phyloP scores from a whole-genome alignment of 2,888 invertebrate species.

The Rhabditoides inermis region DNA sequence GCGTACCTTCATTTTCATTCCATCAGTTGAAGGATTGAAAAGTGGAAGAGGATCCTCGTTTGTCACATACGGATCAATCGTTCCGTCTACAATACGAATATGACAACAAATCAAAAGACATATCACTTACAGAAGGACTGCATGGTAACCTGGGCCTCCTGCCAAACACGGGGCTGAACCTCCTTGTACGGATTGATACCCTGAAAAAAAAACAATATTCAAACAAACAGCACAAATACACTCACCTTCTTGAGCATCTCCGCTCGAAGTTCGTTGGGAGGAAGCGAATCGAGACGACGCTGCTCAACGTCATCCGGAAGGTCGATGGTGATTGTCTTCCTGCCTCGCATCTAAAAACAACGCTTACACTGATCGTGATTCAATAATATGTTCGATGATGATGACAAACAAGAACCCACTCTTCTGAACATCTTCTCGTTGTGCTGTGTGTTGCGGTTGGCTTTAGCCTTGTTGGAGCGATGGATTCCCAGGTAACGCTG shows the following conservation, averaged over 20 bases:
- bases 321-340: constrained; percentile 41
- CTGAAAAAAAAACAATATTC: background rate
- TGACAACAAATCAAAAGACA: background rate
- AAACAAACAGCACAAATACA: background rate
- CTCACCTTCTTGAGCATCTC: constrained; percentile 35
- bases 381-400: background rate
- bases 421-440: constrained; percentile 44
- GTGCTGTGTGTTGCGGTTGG: constrained; percentile 48
- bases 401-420: constrained; percentile 15
- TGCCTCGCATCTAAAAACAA: constrained; percentile 39
- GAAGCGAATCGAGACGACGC: constrained; percentile 22
- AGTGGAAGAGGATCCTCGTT: constrained; percentile 11
- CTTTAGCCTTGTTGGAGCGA: constrained; percentile 38
- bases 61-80: constrained; percentile 5
- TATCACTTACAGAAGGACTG: constrained; percentile 40
- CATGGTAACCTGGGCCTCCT: constrained; percentile 41
- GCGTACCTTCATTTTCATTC: no score
- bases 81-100: background rate
- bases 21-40: no score
- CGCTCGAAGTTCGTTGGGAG: constrained; percentile 33
- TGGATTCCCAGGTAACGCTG: constrained; percentile 33
- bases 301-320: constrained; percentile 41
- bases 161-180: constrained; percentile 38
- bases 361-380: background rate
- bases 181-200: constrained; percentile 44